Percentiles rank a stretch among this genome's conserved stretches.
These are phyloP conservation scores for Tholera decimalis DNA, from an alignment of 2,888 invertebrate species.

Conservation along the genomic window DNA sequence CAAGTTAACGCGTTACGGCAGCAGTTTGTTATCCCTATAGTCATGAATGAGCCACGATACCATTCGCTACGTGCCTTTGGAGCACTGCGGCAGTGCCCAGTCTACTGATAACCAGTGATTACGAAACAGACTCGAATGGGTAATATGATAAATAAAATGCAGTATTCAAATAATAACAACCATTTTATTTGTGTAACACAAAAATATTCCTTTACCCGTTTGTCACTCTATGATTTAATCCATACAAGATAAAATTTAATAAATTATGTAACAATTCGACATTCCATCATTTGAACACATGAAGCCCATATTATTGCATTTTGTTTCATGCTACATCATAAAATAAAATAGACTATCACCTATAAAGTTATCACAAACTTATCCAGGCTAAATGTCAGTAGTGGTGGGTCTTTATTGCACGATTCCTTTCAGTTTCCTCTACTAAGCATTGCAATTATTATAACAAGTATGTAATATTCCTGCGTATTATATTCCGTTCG, in stretches of 20 bases:
- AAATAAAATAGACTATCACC: slow-evolving; percentile 60
- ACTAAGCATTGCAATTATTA: background rate
- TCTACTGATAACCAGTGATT: slow-evolving; percentile 35
- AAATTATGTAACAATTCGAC: slow-evolving; percentile 64
- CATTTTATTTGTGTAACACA: slow-evolving; percentile 79
- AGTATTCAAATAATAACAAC: slow-evolving; percentile 77
- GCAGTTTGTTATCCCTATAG: slow-evolving; percentile 62
- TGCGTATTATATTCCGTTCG: background rate
- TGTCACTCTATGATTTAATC: slow-evolving; percentile 72
- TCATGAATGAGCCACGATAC: slow-evolving; percentile 68
- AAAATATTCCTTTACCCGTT: slow-evolving; percentile 80
- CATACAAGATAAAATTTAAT: slow-evolving; percentile 65
- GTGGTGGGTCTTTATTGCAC: slow-evolving; percentile 5
- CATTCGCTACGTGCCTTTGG: slow-evolving; percentile 27
- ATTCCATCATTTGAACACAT: slow-evolving; percentile 64
- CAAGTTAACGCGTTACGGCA: slow-evolving; percentile 61
- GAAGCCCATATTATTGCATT: slow-evolving; percentile 49
- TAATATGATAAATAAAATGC: slow-evolving; percentile 65
- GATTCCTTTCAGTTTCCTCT: background rate
- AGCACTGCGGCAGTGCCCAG: slow-evolving; percentile 12
- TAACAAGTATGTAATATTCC: background rate
- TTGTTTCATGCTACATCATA: slow-evolving; percentile 53
- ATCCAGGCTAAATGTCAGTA: slow-evolving; percentile 36
- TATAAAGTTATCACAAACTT: slow-evolving; percentile 64
- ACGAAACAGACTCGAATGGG: slow-evolving; percentile 23